Base-by-base conservation (phyloP, 92 coral and sea anemone species). In the Zoanthus solanderi region DNA sequence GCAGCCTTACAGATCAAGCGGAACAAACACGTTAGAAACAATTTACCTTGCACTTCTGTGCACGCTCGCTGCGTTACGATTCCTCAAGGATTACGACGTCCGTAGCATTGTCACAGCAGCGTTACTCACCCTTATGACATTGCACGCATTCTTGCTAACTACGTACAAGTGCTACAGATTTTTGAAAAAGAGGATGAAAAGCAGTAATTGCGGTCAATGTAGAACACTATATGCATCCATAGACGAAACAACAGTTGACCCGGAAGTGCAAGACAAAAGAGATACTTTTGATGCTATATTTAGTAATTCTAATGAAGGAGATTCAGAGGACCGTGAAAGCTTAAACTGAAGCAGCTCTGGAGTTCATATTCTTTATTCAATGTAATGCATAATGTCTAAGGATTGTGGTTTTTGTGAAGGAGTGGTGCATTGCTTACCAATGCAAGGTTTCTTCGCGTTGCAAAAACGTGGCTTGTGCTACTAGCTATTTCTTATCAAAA, bases 11-110 rank as follows among this genome's bases (percentile, higher is more conserved):
- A 87, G 77, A 60, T 88, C 87, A 44, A 80, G 61, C 32, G 82
- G 91, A 45, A 92, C 94, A n/a, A 97, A 97, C 90, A 88, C 94
- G 34, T 48, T 93, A 13, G 99, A 97, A 56, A 90, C 97, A 4
- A 52, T 97, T 17, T 97, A 95, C 84, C 90, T 97, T 7, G 88
- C 83, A 17, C 88, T 90, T 9, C 94, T 97, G 9, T 92, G 97
- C 71, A 81, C 86, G 5, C 57, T 97, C 52, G 95, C 96, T 13
- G 78, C 92, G 46, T 61, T 94, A 65, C 98, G 89, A 61, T 78
- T 90, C 61, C 67, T 95, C 48, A 79, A 92, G 8, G 83, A 90
- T 23, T 17, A 56, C 6, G 66, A 93, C 79, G 54, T 65, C n/a
- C 61, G 91, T 53, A 77, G 86, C 71, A 63, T 23, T 10, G 83